Evolutionary conservation across 2,113 vertebrate species (phyloP), one percentile per base, ranked within the genome.

Genomic region (Amblyornis subalaris): DNA sequence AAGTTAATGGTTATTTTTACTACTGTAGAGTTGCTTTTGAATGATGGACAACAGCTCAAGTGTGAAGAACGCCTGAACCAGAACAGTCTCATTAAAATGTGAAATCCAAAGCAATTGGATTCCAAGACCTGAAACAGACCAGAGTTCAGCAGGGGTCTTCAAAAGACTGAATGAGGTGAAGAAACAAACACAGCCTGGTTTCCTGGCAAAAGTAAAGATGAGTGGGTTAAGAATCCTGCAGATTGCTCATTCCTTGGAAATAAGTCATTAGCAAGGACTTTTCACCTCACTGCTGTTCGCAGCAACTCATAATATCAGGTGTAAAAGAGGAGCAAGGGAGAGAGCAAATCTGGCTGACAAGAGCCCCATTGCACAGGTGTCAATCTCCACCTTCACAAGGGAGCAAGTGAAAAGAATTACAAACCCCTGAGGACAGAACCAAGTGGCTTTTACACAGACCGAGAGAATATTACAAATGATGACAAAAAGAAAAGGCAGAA

Each of bases 271-370:
- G 62, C 0, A 0, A 92, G 33, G n/a, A 95, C 91, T 95, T 96
- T 87, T 94, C 77, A 85, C 91, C 81, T 96, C 55, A 36, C 50
- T 75, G 45, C 89, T 78, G 14, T 61, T 92, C 86, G 22, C n/a
- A 92, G 76, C 28, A 72, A 17, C 33, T 89, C 57, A 4, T 21
- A 79, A 61, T 61, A 36, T 79, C 74, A 54, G 74, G 69, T 54
- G 50, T 42, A 65, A 84, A 45, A 91, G 44, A 67, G 44, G 6
- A 67, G 45, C 45, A 84, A 87, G 48, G 14, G 10, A 81, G 45
- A 66, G 53, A 85, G 31, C 7, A 91, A 78, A 85, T 28, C 35
- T 72, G 73, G 45, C 54, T 85, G 89, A 70, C 45, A 75, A 76
- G 47, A 79, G 12, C 33, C 47, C 40, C 35, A 9, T 0, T 78